A percentile compares a stretch with the other conserved stretches of the same genome.
phyloP scores from a whole-genome alignment of 2,113 vertebrate genomes.

The Bubo blakistoni region DNA sequence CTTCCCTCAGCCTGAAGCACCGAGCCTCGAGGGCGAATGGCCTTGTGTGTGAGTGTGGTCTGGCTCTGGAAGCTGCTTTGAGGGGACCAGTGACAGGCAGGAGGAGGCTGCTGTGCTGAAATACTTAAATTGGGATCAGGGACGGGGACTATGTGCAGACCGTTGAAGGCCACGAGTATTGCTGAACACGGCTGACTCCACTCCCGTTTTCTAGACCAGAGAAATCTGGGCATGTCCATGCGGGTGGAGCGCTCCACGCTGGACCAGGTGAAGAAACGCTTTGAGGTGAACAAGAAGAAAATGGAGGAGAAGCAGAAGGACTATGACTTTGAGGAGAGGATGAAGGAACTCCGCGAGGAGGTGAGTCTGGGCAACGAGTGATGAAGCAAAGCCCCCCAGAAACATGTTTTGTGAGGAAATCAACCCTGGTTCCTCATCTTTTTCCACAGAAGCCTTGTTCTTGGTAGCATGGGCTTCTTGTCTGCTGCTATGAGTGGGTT shows the following conservation, averaged over 20 bases:
- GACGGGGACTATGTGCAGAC: neutral
- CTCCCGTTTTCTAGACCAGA: constrained; percentile 81
- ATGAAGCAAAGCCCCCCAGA: neutral
- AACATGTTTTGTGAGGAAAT: neutral
- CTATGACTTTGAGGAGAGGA: constrained; percentile 97
- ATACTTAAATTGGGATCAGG: neutral
- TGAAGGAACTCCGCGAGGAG: constrained; percentile 97
- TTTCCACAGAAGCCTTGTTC: neutral
- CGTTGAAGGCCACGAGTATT: neutral
- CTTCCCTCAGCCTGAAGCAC: neutral
- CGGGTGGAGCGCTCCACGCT: constrained; percentile 94
- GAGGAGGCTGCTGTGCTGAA: neutral
- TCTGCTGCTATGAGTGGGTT: neutral
- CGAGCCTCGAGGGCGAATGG: neutral
- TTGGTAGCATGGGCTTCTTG: neutral
- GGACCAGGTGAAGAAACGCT: constrained; percentile 97
- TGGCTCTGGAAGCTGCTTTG: neutral
- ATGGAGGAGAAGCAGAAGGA: constrained; percentile 99
- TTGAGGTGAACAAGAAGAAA: constrained; percentile 97
- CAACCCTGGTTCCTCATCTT: neutral
- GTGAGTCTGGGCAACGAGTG: constrained; percentile 56
- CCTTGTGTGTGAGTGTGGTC: too few relatives aligned
- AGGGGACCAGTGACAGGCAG: neutral
- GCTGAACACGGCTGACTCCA: neutral
- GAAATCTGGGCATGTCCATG: constrained; percentile 98